phyloP scores from a whole-genome alignment of 1,140 invertebrate species.

The Listronotus oregonensis region DNA sequence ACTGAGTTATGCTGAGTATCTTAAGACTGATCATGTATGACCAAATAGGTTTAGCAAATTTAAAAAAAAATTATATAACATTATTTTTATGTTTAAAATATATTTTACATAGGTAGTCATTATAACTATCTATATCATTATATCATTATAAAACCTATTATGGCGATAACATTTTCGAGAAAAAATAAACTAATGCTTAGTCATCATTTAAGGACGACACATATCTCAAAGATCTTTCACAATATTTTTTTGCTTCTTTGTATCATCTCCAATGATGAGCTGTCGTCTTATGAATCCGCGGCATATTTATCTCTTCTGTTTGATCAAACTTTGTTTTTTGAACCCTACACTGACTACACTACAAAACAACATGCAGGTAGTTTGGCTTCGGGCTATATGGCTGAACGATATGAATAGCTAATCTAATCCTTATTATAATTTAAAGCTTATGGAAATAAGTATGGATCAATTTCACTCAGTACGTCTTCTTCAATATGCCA shows the following conservation, averaged over 20 bases:
- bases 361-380: conserved; percentile 26
- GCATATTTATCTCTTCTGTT: conserved; percentile 7
- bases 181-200: conserved; percentile 11
- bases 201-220: conserved; percentile 7
- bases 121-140: too few relatives aligned
- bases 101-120: too few relatives aligned
- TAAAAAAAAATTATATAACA: too few relatives aligned
- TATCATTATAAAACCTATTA: too few relatives aligned
- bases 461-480: background rate
- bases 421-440: conserved; percentile 17
- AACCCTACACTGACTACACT: conserved; percentile 16
- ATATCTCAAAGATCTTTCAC: conserved; percentile 2
- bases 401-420: conserved; percentile 29
- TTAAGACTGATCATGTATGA: too few relatives aligned
- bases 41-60: too few relatives aligned
- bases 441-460: conserved; percentile 8
- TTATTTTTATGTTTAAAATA: too few relatives aligned
- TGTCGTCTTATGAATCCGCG: background rate
- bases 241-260: conserved; percentile 2
- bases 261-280: background rate
- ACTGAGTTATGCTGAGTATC: too few relatives aligned
- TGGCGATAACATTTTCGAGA: background rate
- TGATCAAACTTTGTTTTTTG: conserved; percentile 28
- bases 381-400: conserved; percentile 9
- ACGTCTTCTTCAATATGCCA: too few relatives aligned